Conservation (phyloP, 2,113 vertebrate species). For the Dromaius novaehollandiae region DNA sequence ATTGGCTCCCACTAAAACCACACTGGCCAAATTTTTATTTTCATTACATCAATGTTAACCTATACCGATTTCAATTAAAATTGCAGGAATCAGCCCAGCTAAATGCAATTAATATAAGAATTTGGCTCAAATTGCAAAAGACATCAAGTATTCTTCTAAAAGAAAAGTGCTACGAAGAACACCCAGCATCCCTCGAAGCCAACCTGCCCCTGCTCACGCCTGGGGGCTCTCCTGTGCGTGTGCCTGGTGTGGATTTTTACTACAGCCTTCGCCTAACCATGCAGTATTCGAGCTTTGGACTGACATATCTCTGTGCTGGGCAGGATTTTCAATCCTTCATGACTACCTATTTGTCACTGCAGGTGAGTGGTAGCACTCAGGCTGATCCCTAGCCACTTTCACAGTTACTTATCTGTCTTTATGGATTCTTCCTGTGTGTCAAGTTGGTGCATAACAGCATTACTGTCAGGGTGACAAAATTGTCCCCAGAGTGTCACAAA, state of each 20-base stretch:
- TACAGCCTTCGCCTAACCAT: not conserved
- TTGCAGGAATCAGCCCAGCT: not conserved
- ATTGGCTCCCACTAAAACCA: not conserved
- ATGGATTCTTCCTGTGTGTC: slow-evolving; percentile 86
- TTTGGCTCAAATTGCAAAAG: not conserved
- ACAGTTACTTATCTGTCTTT: slow-evolving; percentile 89
- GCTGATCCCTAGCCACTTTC: slow-evolving; percentile 83
- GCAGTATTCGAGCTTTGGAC: slow-evolving; percentile 47
- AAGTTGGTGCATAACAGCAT: slow-evolving; percentile 83
- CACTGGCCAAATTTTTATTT: not conserved
- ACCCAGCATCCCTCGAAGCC: not conserved
- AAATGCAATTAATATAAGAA: not conserved
- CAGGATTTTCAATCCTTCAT: slow-evolving; percentile 82
- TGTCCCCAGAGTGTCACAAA: slow-evolving; percentile 85
- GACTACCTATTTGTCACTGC: slow-evolving; percentile 83
- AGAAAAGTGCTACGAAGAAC: not conserved
- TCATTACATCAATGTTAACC: not conserved
- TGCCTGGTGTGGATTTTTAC: not conserved
- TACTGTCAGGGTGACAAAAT: slow-evolving; percentile 88
- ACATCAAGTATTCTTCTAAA: not conserved
- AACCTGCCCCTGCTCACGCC: not conserved
- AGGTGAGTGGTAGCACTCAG: slow-evolving; percentile 82
- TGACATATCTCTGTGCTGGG: slow-evolving; percentile 74
- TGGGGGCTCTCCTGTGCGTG: not conserved
- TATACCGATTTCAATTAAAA: not conserved